Percentiles rank a stretch among this genome's conserved stretches.
Conservation (phyloP, 2,888 invertebrate species). For the Geotrupes spiniger region DNA sequence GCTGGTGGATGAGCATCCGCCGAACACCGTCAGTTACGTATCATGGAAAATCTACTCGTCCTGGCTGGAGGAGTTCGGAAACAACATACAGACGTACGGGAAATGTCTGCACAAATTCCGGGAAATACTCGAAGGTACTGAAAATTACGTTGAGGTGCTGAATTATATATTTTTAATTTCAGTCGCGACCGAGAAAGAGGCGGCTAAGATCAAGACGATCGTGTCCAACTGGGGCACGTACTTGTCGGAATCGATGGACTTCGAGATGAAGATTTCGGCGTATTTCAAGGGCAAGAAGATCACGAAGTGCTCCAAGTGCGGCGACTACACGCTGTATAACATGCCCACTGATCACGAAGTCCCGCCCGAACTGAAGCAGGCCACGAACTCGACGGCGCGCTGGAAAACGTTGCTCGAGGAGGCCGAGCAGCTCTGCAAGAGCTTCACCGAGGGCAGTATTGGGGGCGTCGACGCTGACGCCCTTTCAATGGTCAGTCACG, state of each 20-base stretch:
- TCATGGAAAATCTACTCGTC: conserved; percentile 27
- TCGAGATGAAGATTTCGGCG: conserved; percentile 23
- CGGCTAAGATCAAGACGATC: conserved; percentile 18
- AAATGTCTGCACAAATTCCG: conserved; percentile 24
- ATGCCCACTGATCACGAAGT: conserved; percentile 28
- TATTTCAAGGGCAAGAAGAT: conserved; percentile 28
- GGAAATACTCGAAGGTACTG: conserved; percentile 15
- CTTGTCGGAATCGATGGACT: conserved; percentile 20
- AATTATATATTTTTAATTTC: neutral
- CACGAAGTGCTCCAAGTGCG: conserved; percentile 25
- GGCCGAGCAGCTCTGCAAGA: conserved; percentile 25
- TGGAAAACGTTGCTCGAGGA: conserved; percentile 26
- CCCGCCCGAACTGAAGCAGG: conserved; percentile 24
- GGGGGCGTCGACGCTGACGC: conserved; percentile 10
- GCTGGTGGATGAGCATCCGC: conserved; percentile 19
- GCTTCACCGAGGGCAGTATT: conserved; percentile 2
- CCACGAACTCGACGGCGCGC: conserved; percentile 22
- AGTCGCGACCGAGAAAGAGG: conserved; percentile 10
- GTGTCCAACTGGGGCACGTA: conserved; percentile 28
- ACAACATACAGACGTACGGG: conserved; percentile 26
- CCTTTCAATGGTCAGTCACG: conserved; percentile 17
- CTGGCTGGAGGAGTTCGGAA: conserved; percentile 28
- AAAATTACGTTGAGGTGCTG: neutral
- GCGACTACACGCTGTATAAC: conserved; percentile 23
- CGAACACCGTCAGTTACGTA: conserved; percentile 25